These are phyloP conservation scores for Lethenteron camtschaticum DNA, from an alignment of 2,113 vertebrate species.

Conservation along the genomic window DNA sequence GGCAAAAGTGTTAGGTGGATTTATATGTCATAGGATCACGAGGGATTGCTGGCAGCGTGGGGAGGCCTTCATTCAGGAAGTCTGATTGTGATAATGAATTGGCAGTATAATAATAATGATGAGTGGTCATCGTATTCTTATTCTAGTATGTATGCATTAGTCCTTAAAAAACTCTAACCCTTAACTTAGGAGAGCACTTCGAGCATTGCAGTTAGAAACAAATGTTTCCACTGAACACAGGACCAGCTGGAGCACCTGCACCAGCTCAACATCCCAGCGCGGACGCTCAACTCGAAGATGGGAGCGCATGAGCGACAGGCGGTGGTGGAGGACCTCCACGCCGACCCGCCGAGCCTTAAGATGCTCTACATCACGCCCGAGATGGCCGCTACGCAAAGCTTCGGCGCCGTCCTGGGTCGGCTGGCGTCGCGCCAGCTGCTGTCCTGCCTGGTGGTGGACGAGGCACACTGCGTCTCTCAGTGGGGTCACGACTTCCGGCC, in stretches of 20 bases:
- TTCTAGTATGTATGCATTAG: too few species aligned
- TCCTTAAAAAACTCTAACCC: too few species aligned
- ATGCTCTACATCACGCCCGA: constrained; percentile 84
- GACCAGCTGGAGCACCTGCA: constrained; percentile 69
- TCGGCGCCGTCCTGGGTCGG: constrained; percentile 46
- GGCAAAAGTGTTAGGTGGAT: too few species aligned
- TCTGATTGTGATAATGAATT: too few species aligned
- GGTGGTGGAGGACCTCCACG: constrained; percentile 47
- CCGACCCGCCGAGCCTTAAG: constrained; percentile 43
- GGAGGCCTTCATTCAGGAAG: too few species aligned
- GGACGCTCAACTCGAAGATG: constrained; percentile 76
- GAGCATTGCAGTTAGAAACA: too few species aligned
- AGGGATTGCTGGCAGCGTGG: too few species aligned
- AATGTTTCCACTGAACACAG: constrained; percentile 18
- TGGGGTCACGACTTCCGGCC: constrained; percentile 94
- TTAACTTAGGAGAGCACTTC: too few species aligned
- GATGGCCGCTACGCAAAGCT: constrained; percentile 67
- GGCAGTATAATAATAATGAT: too few species aligned
- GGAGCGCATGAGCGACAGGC: constrained; percentile 32
- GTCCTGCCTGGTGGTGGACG: constrained; percentile 65
- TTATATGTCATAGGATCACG: too few species aligned
- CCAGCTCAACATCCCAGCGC: constrained; percentile 46
- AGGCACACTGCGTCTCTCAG: constrained; percentile 91
- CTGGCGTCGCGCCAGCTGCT: constrained; percentile 45
- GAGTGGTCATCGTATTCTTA: too few species aligned